Evolutionary conservation across 2,888 invertebrate genomes (phyloP).

Genomic region (Pollenia amentaria): DNA sequence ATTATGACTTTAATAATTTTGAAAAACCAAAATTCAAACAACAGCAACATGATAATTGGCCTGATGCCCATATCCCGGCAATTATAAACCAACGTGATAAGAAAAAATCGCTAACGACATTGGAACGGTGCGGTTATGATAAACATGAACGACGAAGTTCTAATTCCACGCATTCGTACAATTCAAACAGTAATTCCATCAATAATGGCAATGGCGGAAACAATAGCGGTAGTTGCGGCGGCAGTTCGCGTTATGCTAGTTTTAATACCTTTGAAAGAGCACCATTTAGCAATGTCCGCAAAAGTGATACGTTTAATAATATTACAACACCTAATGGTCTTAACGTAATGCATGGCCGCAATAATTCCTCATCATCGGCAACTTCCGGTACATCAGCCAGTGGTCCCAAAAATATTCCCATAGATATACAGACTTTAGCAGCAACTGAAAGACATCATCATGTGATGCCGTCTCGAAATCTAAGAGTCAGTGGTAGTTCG

Average conservation of each 20-base stretch:
- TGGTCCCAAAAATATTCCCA: constrained; percentile 74
- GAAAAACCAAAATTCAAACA: constrained; percentile 86
- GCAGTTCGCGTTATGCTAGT: constrained; percentile 77
- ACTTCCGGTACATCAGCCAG: constrained; percentile 71
- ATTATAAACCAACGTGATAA: constrained; percentile 65
- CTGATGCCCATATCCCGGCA: constrained; percentile 70
- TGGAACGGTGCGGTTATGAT: constrained; percentile 80
- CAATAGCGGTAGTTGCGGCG: constrained; percentile 71
- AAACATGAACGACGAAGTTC: constrained; percentile 82
- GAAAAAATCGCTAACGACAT: constrained; percentile 72
- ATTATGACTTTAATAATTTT: constrained; percentile 86
- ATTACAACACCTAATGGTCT: constrained; percentile 74
- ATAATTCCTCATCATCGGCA: constrained; percentile 73
- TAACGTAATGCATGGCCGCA: constrained; percentile 61
- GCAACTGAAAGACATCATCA: constrained; percentile 71
- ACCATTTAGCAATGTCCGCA: constrained; percentile 80
- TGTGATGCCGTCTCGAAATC: constrained; percentile 53
- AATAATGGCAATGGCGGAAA: constrained; percentile 16
- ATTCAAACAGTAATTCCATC: constrained; percentile 72
- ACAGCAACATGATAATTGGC: constrained; percentile 75
- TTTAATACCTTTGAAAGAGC: constrained; percentile 83
- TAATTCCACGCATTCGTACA: constrained; percentile 83
- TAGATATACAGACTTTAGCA: constrained; percentile 73
- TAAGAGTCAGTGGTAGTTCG: constrained; percentile 47
- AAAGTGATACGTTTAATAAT: constrained; percentile 83